These are phyloP conservation scores for Syrphus vitripennis DNA, from an alignment of 2,888 invertebrate species.

Conservation along the genomic window DNA sequence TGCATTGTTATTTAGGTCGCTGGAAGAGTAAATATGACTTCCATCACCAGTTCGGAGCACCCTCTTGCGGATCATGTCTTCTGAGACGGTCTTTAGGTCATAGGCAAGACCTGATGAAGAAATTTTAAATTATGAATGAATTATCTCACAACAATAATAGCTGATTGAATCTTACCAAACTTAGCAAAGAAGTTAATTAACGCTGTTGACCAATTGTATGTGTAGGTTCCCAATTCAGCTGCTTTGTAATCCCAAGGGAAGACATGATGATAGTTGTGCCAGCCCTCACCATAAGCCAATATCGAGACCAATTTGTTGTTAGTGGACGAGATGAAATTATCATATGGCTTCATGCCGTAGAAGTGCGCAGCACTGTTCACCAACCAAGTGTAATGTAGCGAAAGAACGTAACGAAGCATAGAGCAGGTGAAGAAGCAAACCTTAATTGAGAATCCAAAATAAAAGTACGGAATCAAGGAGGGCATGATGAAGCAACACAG, in stretches of 20 bases:
- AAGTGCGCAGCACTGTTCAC: slow-evolving; percentile 97
- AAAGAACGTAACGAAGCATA: slow-evolving; percentile 88
- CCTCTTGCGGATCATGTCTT: slow-evolving; percentile 87
- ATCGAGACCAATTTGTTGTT: slow-evolving; percentile 87
- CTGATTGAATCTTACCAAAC: slow-evolving; percentile 82
- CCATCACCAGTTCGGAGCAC: slow-evolving; percentile 89
- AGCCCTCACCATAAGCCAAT: slow-evolving; percentile 89
- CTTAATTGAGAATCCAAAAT: slow-evolving; percentile 89
- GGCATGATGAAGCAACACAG: slow-evolving; percentile 91
- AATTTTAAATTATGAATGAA: background rate
- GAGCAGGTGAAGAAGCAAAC: slow-evolving; percentile 89
- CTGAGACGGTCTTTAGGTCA: slow-evolving; percentile 90
- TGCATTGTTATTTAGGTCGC: slow-evolving; percentile 76
- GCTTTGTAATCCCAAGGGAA: slow-evolving; percentile 93
- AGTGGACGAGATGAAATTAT: slow-evolving; percentile 87
- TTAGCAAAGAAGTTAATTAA: slow-evolving; percentile 87
- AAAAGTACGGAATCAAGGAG: slow-evolving; percentile 87
- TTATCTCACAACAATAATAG: background rate
- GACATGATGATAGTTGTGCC: slow-evolving; percentile 95
- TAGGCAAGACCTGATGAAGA: slow-evolving; percentile 88
- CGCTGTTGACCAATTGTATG: slow-evolving; percentile 85
- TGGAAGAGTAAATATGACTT: slow-evolving; percentile 79
- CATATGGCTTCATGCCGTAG: slow-evolving; percentile 95
- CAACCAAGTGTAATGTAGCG: slow-evolving; percentile 94
- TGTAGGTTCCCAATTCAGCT: slow-evolving; percentile 86